These are phyloP conservation scores for Dascillus cervinus DNA, from an alignment of 2,888 invertebrate species.

Conservation along the genomic window DNA sequence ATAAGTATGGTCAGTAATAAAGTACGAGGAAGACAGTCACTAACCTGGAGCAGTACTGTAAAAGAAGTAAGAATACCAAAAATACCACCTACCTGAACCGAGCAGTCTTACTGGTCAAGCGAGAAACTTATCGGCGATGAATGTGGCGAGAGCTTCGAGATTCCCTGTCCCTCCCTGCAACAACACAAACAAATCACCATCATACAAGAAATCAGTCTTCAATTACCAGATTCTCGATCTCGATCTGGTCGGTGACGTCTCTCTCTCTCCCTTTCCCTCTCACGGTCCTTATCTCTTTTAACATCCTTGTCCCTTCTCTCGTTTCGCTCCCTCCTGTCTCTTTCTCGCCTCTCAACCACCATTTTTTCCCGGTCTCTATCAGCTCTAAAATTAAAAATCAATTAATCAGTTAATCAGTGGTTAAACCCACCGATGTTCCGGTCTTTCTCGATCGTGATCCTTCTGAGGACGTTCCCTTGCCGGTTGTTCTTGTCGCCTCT, in stretches of 20 bases:
- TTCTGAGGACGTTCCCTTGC: conserved; percentile 20
- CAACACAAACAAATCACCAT: conserved; percentile 4
- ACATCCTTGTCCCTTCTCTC: conserved; percentile 24
- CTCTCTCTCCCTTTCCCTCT: conserved; percentile 20
- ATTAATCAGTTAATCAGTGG: neutral
- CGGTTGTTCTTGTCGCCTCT: conserved; percentile 21
- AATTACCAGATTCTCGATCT: conserved; percentile 7
- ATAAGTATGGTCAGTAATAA: neutral
- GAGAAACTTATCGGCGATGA: conserved; percentile 27
- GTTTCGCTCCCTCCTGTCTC: conserved; percentile 21
- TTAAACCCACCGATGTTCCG: conserved; percentile 11
- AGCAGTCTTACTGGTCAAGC: conserved; percentile 39
- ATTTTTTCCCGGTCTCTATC: conserved; percentile 1
- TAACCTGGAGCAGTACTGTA: conserved; percentile 28
- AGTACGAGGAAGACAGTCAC: conserved; percentile 18
- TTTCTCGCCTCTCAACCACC: conserved; percentile 18
- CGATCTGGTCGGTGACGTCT: conserved; percentile 29
- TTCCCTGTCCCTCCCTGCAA: conserved; percentile 8
- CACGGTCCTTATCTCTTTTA: conserved; percentile 26
- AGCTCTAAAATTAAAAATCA: conserved; percentile 22
- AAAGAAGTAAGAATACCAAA: conserved; percentile 25
- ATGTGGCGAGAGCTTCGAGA: conserved; percentile 28
- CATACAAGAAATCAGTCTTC: conserved; percentile 2
- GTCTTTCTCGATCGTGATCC: conserved; percentile 19
- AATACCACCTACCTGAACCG: conserved; percentile 37